Evolutionary conservation across 2,888 invertebrate species (phyloP).

Genomic region (Ceramica pisi): DNA sequence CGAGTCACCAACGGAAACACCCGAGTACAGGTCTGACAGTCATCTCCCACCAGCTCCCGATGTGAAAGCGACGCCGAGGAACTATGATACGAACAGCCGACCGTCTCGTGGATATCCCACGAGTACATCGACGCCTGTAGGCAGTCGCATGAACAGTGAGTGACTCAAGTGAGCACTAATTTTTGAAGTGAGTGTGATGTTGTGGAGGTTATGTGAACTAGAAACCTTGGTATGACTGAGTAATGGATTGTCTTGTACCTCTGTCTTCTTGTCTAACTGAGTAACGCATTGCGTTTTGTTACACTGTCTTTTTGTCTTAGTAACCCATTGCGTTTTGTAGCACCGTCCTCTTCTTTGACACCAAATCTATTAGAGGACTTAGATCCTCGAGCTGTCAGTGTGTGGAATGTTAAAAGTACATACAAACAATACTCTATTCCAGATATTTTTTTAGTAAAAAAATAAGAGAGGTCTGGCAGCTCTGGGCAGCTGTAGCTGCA

Average conservation of each 20-base stretch:
- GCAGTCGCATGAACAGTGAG: slow-evolving; percentile 54
- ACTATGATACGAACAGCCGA: slow-evolving; percentile 77
- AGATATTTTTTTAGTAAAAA: too few relatives aligned
- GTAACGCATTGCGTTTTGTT: too few relatives aligned
- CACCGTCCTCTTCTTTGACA: too few relatives aligned
- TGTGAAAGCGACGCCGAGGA: slow-evolving; percentile 73
- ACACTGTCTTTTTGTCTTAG: background rate
- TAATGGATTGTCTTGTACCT: background rate
- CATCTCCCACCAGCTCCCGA: slow-evolving; percentile 74
- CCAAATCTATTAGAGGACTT: too few relatives aligned
- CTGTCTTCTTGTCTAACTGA: background rate
- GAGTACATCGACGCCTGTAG: slow-evolving; percentile 74
- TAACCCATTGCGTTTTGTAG: too few relatives aligned
- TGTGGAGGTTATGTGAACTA: slow-evolving; percentile 7
- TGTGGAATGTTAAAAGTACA: too few relatives aligned
- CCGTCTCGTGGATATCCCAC: slow-evolving; percentile 86
- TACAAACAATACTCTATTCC: too few relatives aligned
- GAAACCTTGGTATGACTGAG: background rate
- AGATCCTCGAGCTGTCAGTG: too few relatives aligned
- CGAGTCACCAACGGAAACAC: slow-evolving; percentile 86
- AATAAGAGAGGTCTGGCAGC: too few relatives aligned
- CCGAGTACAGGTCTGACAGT: slow-evolving; percentile 86
- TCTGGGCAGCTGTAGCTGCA: too few relatives aligned
- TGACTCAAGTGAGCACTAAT: slow-evolving; percentile 52
- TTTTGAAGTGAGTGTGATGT: slow-evolving; percentile 26